These are phyloP conservation scores for Actias luna DNA, from an alignment of 2,888 invertebrate genomes.

Conservation along the genomic window DNA sequence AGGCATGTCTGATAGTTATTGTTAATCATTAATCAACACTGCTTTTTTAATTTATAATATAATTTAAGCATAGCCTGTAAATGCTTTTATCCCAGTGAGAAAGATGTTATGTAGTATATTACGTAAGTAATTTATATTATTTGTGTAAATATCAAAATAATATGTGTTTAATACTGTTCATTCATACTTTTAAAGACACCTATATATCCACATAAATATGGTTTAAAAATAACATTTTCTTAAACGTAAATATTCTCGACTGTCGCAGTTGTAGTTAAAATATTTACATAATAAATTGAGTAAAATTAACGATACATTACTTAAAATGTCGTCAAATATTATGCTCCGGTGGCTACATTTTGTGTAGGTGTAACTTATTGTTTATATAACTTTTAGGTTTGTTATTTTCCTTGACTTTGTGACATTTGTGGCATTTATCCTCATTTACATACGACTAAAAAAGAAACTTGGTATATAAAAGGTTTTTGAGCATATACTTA, in stretches of 20 bases:
- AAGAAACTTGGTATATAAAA: background rate
- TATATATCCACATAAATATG: no score
- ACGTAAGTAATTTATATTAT: no score
- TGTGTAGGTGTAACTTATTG: background rate
- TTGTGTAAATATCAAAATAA: no score
- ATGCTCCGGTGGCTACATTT: background rate
- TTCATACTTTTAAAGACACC: no score
- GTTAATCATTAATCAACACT: no score
- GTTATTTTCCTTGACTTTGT: conserved; percentile 5
- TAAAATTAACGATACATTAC: background rate
- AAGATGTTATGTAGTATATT: no score
- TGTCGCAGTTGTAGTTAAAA: background rate
- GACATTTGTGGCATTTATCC: background rate
- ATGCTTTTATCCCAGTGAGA: no score
- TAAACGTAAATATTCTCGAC: background rate
- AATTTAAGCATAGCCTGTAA: no score
- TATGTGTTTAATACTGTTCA: no score
- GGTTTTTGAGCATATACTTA: background rate
- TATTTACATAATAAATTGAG: background rate
- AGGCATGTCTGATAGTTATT: no score
- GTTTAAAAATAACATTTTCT: no score
- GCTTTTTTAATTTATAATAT: no score
- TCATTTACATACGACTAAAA: background rate
- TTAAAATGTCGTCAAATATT: background rate
- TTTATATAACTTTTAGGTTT: background rate